These are phyloP conservation scores for Orchestes rusci DNA, from an alignment of 2,888 invertebrate genomes.

Conservation along the genomic window DNA sequence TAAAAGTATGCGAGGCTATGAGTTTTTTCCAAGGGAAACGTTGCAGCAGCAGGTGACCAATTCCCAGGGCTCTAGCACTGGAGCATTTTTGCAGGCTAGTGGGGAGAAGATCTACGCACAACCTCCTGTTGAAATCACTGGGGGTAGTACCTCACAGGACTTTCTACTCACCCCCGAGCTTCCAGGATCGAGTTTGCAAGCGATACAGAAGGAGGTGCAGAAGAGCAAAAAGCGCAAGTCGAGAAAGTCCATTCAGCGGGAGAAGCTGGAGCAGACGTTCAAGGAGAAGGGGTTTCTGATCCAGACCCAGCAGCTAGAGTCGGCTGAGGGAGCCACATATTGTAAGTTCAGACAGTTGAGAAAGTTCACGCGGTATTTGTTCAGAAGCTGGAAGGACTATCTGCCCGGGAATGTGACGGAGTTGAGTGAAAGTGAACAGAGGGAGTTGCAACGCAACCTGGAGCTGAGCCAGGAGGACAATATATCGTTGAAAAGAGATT, in stretches of 20 bases:
- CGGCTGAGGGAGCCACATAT: conserved; percentile 88
- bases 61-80: conserved; percentile 48
- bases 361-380: conserved; percentile 85
- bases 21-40: conserved; percentile 68
- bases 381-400: conserved; percentile 90
- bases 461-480: no score
- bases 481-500: neutral
- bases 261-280: conserved; percentile 85
- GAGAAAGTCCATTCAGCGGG: conserved; percentile 74
- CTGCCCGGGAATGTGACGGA: conserved; percentile 58
- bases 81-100: conserved; percentile 47
- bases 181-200: conserved; percentile 16
- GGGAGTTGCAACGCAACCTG: conserved; percentile 25
- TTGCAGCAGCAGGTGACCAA: conserved; percentile 54
- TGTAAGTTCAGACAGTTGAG: conserved; percentile 86
- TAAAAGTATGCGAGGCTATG: conserved; percentile 69
- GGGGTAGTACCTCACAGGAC: conserved; percentile 35
- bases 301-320: conserved; percentile 87
- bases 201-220: conserved; percentile 29
- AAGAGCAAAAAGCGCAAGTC: conserved; percentile 62
- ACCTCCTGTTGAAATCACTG: conserved; percentile 37
- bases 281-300: conserved; percentile 89
- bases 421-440: conserved; percentile 34
- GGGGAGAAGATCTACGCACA: conserved; percentile 49
- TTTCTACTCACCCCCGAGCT: conserved; percentile 39